phyloP scores from a whole-genome alignment of 2,888 invertebrate species.

The Muscina levida region DNA sequence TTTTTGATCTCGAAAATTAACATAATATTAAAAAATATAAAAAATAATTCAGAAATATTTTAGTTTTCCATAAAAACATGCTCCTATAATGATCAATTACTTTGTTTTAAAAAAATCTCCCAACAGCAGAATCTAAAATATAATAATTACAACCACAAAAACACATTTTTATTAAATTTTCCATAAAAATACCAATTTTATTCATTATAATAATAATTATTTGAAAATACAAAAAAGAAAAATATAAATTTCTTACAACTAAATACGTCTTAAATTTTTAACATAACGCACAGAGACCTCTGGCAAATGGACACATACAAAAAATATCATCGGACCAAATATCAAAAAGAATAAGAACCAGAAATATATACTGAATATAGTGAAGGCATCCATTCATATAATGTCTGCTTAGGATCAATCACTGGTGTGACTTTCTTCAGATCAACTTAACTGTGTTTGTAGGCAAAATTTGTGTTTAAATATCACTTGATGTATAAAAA shows the following conservation, averaged over 20 bases:
- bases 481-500: conserved; percentile 69
- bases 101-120: too few relatives aligned
- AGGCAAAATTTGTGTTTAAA: conserved; percentile 66
- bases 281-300: conserved; percentile 84
- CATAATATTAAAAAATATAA: too few relatives aligned
- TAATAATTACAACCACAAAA: too few relatives aligned
- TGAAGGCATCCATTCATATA: conserved; percentile 72
- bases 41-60: too few relatives aligned
- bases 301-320: conserved; percentile 83
- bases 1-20: too few relatives aligned
- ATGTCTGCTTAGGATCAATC: background rate
- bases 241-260: conserved; percentile 8
- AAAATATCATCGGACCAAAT: conserved; percentile 85
- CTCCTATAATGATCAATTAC: too few relatives aligned
- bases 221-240: conserved; percentile 27
- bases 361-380: conserved; percentile 78
- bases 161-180: too few relatives aligned
- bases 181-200: background rate
- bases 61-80: too few relatives aligned
- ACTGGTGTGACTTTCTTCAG: background rate
- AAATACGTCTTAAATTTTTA: conserved; percentile 58
- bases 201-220: background rate
- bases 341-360: conserved; percentile 85
- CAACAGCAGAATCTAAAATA: too few relatives aligned
- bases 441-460: conserved; percentile 55